A percentile compares a stretch with the other conserved stretches of the same genome.
phyloP scores from a whole-genome alignment of 92 coral and sea anemone genomes.

The Porites rus region DNA sequence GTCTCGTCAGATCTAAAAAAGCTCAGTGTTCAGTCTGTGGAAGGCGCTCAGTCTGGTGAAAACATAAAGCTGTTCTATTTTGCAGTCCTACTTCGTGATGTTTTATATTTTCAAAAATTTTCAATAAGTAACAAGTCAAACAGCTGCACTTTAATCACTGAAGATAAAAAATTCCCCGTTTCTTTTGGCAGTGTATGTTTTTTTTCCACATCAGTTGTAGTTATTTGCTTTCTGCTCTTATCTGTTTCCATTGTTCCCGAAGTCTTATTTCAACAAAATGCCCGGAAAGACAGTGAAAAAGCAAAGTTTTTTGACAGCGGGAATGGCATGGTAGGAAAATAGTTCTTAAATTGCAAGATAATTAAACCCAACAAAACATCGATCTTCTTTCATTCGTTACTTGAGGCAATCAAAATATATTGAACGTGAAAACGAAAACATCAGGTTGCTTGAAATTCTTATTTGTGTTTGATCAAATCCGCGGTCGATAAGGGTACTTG shows the following conservation, averaged over 20 bases:
- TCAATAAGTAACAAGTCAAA: background rate
- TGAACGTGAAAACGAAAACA: too few species aligned
- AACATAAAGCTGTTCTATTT: too few species aligned
- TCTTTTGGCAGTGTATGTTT: background rate
- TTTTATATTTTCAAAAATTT: too few species aligned
- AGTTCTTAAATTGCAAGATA: constrained; percentile 20
- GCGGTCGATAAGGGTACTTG: too few species aligned
- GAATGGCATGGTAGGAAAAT: background rate
- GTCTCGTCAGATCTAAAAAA: too few species aligned
- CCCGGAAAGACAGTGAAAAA: background rate
- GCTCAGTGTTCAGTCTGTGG: too few species aligned
- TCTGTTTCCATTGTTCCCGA: background rate
- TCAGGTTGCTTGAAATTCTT: too few species aligned
- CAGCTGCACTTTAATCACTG: background rate
- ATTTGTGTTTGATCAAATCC: too few species aligned
- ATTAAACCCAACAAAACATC: background rate
- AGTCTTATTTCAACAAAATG: constrained; percentile 20
- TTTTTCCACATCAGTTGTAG: background rate
- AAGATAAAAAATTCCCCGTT: background rate
- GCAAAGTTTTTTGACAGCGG: background rate
- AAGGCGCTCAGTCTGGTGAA: too few species aligned
- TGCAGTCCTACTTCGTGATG: too few species aligned
- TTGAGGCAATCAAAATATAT: too few species aligned
- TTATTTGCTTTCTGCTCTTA: background rate
- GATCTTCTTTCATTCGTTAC: too few species aligned